phyloP scores from a whole-genome alignment of 1,140 invertebrate species.

The Drosophila insularis region DNA sequence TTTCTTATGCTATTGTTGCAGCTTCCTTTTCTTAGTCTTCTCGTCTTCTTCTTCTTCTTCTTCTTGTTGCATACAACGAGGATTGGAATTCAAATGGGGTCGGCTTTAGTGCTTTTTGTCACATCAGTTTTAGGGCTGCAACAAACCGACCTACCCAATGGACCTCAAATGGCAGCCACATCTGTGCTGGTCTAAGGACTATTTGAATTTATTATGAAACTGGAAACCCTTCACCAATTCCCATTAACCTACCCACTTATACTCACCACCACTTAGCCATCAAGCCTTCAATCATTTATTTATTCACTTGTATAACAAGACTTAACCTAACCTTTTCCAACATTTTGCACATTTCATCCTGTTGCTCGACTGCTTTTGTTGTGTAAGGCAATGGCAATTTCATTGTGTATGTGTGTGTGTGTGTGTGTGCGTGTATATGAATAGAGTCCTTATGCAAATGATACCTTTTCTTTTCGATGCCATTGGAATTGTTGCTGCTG shows the following conservation, averaged over 20 bases:
- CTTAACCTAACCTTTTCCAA: slow-evolving; percentile 9
- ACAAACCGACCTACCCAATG: background rate
- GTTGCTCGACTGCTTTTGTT: slow-evolving; percentile 1
- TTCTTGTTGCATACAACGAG: background rate
- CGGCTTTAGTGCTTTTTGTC: background rate
- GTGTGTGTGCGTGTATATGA: background rate
- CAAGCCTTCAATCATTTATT: slow-evolving; percentile 4
- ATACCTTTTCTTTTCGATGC: background rate
- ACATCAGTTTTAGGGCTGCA: background rate
- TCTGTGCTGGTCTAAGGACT: slow-evolving; percentile 4
- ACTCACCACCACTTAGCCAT: background rate
- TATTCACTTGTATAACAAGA: slow-evolving; percentile 17
- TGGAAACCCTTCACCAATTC: background rate
- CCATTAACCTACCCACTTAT: no score
- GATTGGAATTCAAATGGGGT: background rate
- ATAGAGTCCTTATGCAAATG: slow-evolving; percentile 32
- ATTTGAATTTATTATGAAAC: slow-evolving; percentile 6
- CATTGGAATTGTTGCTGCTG: background rate
- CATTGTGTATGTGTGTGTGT: slow-evolving; percentile 7
- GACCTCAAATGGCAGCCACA: background rate
- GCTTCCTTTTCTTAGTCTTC: background rate
- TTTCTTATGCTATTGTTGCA: background rate
- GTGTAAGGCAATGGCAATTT: background rate
- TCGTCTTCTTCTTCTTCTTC: background rate
- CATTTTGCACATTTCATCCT: background rate